Percentiles rank a stretch among this genome's conserved stretches.
These are phyloP conservation scores for Leptinotarsa lineolata DNA, from an alignment of 1,140 invertebrate species.

Conservation along the genomic window DNA sequence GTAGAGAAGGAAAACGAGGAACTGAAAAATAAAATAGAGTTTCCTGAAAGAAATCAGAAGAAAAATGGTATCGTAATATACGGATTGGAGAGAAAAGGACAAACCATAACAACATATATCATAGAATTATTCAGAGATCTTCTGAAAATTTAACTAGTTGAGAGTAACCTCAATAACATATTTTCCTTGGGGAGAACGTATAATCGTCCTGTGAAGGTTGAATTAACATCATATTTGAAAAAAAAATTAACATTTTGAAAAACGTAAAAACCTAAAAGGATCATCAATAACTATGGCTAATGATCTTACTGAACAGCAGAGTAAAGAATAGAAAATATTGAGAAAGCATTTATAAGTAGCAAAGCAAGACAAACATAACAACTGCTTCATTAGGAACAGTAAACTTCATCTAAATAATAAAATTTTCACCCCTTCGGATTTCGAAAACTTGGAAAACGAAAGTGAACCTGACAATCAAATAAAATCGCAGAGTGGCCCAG, in stretches of 20 bases:
- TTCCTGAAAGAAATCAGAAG: too few species aligned
- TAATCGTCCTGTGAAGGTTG: neutral
- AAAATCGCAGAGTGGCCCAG: slow-evolving; percentile 14
- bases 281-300: neutral
- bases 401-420: neutral
- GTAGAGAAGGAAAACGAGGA: too few species aligned
- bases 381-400: neutral
- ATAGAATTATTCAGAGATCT: neutral
- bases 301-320: slow-evolving; percentile 5
- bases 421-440: neutral
- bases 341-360: neutral
- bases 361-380: neutral
- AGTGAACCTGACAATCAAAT: neutral
- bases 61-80: too few species aligned
- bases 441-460: neutral
- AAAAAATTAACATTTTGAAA: slow-evolving; percentile 1
- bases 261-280: slow-evolving; percentile 15
- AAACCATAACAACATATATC: neutral
- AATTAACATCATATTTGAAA: slow-evolving; percentile 10
- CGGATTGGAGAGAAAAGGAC: too few species aligned
- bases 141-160: neutral
- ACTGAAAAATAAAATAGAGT: too few species aligned
- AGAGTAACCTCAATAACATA: neutral
- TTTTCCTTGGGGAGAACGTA: neutral
- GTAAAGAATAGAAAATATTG: neutral